Percentiles rank a stretch among this genome's conserved stretches.
Conservation (phyloP, 2,888 invertebrate species). For the Gibbula magus region DNA sequence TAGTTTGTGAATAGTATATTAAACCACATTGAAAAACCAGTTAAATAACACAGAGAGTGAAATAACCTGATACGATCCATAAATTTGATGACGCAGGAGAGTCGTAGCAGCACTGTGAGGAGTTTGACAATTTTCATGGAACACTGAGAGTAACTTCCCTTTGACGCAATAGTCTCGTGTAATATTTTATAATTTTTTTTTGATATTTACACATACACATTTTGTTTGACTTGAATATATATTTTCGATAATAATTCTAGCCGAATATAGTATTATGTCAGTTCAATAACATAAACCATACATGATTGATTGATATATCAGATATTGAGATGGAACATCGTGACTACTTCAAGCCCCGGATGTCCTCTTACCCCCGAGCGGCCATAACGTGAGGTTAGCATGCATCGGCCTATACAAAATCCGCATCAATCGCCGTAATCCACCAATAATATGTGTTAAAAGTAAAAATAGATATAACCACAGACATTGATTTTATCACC, state of each 20-base stretch:
- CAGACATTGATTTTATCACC: no score
- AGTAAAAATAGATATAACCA: no score
- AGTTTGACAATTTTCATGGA: no score
- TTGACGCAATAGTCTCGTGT: neutral
- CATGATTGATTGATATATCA: no score
- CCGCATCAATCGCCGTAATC: neutral
- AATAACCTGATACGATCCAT: no score
- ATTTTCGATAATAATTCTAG: neutral
- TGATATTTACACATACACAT: neutral
- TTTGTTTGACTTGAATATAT: neutral
- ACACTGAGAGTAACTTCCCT: neutral
- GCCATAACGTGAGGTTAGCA: neutral
- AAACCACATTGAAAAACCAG: no score
- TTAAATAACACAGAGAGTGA: no score
- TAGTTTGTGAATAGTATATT: no score
- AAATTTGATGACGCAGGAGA: no score
- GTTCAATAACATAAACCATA: neutral
- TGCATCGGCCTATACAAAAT: neutral
- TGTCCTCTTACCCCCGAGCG: conserved; percentile 1
- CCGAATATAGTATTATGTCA: neutral
- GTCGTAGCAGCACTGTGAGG: no score
- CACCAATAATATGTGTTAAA: no score
- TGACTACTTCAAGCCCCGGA: neutral
- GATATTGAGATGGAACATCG: neutral
- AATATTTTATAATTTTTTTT: neutral